Conservation (phyloP, 2,888 invertebrate species). For the Epiblema foenella region DNA sequence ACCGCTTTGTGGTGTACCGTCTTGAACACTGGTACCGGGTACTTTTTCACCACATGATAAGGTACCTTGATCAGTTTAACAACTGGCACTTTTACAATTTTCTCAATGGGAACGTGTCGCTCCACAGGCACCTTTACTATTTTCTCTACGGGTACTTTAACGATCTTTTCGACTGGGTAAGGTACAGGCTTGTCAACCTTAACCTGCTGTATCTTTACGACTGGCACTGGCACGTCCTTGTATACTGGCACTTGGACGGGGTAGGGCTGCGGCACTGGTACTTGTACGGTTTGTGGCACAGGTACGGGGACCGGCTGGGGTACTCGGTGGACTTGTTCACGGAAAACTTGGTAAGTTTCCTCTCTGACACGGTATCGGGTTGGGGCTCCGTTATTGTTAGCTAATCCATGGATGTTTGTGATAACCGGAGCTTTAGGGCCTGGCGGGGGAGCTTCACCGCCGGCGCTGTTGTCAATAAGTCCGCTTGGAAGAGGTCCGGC, state of each 20-base stretch:
- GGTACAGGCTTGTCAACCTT: slow-evolving; percentile 85
- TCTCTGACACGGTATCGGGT: slow-evolving; percentile 74
- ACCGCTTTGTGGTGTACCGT: slow-evolving; percentile 75
- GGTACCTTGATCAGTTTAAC: slow-evolving; percentile 81
- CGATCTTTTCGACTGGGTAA: slow-evolving; percentile 85
- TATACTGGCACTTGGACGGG: slow-evolving; percentile 83
- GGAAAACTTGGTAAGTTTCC: slow-evolving; percentile 72
- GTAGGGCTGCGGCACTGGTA: slow-evolving; percentile 85
- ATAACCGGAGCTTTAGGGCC: slow-evolving; percentile 74
- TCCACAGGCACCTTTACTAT: slow-evolving; percentile 83
- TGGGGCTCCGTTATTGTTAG: slow-evolving; percentile 73
- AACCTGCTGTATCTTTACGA: slow-evolving; percentile 83
- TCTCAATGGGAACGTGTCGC: slow-evolving; percentile 83
- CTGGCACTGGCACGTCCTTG: slow-evolving; percentile 82
- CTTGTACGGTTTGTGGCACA: slow-evolving; percentile 80
- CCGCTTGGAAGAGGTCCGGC: slow-evolving; percentile 20
- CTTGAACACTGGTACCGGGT: slow-evolving; percentile 75
- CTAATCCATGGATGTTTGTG: slow-evolving; percentile 72
- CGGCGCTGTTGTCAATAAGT: slow-evolving; percentile 35
- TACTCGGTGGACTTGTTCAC: slow-evolving; percentile 82
- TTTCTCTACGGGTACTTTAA: slow-evolving; percentile 84
- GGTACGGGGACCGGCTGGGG: slow-evolving; percentile 84
- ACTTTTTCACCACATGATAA: slow-evolving; percentile 73
- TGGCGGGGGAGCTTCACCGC: slow-evolving; percentile 61
- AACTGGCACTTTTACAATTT: slow-evolving; percentile 80